phyloP scores from a whole-genome alignment of 2,113 vertebrate genomes.

The Aptenodytes patagonicus region DNA sequence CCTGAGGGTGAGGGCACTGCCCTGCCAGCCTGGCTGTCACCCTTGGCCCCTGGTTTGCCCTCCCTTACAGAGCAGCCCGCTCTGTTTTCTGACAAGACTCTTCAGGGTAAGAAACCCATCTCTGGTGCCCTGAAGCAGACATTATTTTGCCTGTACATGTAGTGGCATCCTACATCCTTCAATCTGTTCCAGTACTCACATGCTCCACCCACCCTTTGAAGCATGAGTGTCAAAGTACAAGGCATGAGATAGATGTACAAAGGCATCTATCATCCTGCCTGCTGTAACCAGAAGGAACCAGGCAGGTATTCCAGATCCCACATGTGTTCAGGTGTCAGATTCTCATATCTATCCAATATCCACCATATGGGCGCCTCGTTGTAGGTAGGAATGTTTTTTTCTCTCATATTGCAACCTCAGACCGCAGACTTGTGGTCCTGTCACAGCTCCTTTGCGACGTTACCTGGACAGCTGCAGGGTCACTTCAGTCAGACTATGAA shows the following conservation, averaged over 20 bases:
- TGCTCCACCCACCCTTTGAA: not conserved
- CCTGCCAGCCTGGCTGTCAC: not conserved
- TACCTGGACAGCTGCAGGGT: not conserved
- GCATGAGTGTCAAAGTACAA: not conserved
- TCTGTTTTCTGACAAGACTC: not conserved
- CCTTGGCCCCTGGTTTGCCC: not conserved
- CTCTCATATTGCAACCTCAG: not conserved
- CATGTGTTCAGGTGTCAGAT: not conserved
- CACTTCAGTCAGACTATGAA: not conserved
- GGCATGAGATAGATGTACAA: not conserved
- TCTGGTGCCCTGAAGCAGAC: not conserved
- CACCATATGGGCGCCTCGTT: not conserved
- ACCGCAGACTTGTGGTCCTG: rapidly evolving
- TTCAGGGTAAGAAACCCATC: not conserved
- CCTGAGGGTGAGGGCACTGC: not conserved
- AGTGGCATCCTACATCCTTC: not conserved
- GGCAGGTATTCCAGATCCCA: not conserved
- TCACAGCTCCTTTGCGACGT: not conserved
- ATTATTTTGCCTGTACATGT: not conserved
- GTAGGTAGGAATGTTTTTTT: not conserved
- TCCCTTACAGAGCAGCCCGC: not conserved
- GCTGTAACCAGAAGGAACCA: not conserved
- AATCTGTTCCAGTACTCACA: not conserved
- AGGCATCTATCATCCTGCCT: not conserved
- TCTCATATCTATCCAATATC: not conserved